Evolutionary conservation across 2,888 invertebrate genomes (phyloP).

Genomic region (Seira musarum): DNA sequence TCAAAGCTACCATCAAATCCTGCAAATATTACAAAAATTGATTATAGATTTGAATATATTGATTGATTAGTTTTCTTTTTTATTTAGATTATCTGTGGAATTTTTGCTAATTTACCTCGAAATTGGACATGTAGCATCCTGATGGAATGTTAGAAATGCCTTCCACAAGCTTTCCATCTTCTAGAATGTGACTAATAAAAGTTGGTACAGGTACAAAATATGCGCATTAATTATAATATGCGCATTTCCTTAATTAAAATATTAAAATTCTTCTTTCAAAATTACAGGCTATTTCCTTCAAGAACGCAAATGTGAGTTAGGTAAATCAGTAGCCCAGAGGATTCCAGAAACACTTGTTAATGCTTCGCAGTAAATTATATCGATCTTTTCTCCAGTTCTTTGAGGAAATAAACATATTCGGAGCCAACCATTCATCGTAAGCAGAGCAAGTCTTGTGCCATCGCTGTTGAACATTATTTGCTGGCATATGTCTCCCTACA

Average conservation of each 20-base stretch:
- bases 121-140: constrained; percentile 35
- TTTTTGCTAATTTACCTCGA: constrained; percentile 26
- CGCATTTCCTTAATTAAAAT: no score
- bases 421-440: constrained; percentile 44
- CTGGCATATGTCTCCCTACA: constrained; percentile 42
- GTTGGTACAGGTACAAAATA: no score
- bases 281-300: constrained; percentile 43
- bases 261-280: background rate
- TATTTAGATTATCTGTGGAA: background rate
- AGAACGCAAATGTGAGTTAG: constrained; percentile 34
- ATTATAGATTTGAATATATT: background rate
- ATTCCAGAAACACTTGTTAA: constrained; percentile 32
- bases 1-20: constrained; percentile 29
- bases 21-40: no score
- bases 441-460: constrained; percentile 31
- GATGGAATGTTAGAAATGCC: constrained; percentile 39
- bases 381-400: constrained; percentile 26
- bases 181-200: constrained; percentile 35
- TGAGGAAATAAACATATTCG: constrained; percentile 36
- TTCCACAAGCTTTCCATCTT: constrained; percentile 40
- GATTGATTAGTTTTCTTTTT: background rate
- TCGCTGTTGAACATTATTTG: constrained; percentile 46
- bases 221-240: no score
- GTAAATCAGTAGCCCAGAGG: constrained; percentile 42
- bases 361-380: constrained; percentile 37